These are phyloP conservation scores for Lasioglossum villosulum DNA, from an alignment of 2,888 invertebrate genomes.

Conservation along the genomic window DNA sequence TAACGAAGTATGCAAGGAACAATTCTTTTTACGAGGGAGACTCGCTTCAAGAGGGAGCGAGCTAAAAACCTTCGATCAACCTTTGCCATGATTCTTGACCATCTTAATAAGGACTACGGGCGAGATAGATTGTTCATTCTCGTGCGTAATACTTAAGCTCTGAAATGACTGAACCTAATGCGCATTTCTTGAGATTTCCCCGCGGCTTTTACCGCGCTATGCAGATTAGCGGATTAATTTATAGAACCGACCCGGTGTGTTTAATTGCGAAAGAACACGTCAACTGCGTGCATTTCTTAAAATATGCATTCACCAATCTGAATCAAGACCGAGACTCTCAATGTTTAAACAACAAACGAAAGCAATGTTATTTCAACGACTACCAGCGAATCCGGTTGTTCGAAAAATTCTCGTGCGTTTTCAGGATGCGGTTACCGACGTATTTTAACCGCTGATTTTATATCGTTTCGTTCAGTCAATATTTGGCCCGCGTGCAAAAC, in stretches of 20 bases:
- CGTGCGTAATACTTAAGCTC: not conserved
- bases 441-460: not conserved
- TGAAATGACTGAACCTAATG: not conserved
- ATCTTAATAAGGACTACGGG: not conserved
- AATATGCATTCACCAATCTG: not conserved
- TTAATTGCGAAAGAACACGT: not conserved
- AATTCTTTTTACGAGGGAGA: not conserved
- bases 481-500: not conserved
- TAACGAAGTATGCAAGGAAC: not conserved
- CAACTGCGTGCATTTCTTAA: not conserved
- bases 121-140: not conserved
- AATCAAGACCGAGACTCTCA: not conserved
- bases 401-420: not conserved
- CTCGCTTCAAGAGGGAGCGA: not conserved
- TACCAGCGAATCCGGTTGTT: not conserved
- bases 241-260: not conserved
- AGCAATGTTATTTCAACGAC: not conserved
- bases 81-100: not conserved
- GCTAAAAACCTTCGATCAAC: not conserved
- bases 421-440: not conserved
- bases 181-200: not conserved
- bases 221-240: not conserved
- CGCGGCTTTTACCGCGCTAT: not conserved
- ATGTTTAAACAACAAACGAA: not conserved
- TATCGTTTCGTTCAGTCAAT: not conserved